Conservation (phyloP, 2,113 vertebrate genomes). For the Ameiurus melas region DNA sequence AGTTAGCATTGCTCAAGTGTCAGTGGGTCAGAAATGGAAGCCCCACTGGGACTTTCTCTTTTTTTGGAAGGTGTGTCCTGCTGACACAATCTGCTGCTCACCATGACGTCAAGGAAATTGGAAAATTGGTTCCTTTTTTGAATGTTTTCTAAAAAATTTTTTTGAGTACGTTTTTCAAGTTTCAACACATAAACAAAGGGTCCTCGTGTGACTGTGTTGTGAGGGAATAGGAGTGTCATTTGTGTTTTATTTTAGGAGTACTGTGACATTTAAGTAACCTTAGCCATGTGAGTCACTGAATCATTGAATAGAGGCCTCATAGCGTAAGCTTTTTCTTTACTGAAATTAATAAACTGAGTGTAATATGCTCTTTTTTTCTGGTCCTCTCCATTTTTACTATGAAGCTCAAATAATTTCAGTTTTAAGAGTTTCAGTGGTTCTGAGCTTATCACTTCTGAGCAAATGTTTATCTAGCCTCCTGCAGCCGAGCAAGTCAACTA, state of each 20-base stretch:
- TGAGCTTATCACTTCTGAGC: slow-evolving; percentile 25
- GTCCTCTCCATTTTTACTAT: neutral
- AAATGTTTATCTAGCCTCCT: slow-evolving; percentile 23
- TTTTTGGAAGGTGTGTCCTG: neutral
- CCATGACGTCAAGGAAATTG: neutral
- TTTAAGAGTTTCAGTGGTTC: neutral
- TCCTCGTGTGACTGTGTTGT: neutral
- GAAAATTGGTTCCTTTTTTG: neutral
- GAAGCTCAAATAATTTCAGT: neutral
- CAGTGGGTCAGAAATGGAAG: slow-evolving; percentile 45
- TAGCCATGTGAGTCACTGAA: slow-evolving; percentile 6
- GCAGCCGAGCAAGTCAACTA: slow-evolving; percentile 6
- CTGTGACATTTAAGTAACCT: slow-evolving; percentile 43
- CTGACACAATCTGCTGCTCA: neutral
- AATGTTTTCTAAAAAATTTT: neutral
- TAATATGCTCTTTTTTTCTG: neutral
- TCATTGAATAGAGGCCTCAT: neutral
- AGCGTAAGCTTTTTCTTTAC: neutral
- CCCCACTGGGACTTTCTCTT: neutral
- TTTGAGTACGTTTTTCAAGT: neutral
- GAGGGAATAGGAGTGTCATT: neutral
- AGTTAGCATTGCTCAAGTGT: slow-evolving; percentile 40
- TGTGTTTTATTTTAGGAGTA: slow-evolving; percentile 51
- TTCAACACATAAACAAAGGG: neutral
- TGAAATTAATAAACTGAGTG: neutral